Conservation (phyloP, 2,888 invertebrate species). For the Cosmopolites sordidus region DNA sequence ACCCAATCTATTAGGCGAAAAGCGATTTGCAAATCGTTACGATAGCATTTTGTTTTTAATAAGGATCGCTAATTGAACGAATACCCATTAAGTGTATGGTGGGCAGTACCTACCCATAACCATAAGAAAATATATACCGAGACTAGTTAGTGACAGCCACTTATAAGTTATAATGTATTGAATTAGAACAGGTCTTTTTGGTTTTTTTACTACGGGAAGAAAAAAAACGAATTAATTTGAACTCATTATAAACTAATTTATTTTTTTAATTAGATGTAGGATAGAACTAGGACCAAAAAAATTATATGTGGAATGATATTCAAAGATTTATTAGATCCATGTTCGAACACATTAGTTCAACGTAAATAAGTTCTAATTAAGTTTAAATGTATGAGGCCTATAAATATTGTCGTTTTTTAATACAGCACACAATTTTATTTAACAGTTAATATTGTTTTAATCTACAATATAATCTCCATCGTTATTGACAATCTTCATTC, state of each 20-base stretch:
- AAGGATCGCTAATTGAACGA: not conserved
- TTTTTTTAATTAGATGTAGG: not conserved
- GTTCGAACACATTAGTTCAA: too few species aligned
- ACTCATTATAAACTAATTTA: not conserved
- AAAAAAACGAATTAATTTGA: not conserved
- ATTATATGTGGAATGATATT: too few species aligned
- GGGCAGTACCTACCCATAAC: not conserved
- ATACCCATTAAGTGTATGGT: not conserved
- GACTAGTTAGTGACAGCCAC: not conserved
- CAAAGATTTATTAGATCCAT: too few species aligned
- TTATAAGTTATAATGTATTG: not conserved
- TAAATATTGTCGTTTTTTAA: too few species aligned
- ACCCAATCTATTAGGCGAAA: not conserved
- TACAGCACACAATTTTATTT: too few species aligned
- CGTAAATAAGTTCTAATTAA: too few species aligned
- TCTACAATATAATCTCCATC: too few species aligned
- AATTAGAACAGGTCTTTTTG: not conserved
- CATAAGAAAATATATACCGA: not conserved
- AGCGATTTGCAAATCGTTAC: not conserved
- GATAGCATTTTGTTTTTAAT: slow-evolving; percentile 1
- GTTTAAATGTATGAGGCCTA: too few species aligned
- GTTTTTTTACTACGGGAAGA: not conserved
- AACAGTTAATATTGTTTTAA: too few species aligned
- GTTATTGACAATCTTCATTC: too few species aligned
- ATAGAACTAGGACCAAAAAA: not conserved